Conservation (phyloP, 92 coral and sea anemone genomes). For the Muricea muricata region DNA sequence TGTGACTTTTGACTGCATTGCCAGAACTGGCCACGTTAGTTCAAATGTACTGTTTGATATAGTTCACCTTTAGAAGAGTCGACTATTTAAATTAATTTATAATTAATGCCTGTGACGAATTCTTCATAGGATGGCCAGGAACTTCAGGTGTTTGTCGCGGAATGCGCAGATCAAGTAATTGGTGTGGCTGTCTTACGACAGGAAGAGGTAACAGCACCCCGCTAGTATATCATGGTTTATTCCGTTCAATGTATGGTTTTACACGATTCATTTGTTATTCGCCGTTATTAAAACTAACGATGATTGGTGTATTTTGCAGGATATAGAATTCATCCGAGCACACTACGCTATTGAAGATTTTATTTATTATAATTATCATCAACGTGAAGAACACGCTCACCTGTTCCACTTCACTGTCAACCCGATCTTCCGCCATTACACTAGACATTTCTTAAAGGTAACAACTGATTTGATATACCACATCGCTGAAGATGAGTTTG, state of each 20-base stretch:
- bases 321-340: slow-evolving; percentile 90
- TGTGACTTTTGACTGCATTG: too few relatives aligned
- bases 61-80: too few relatives aligned
- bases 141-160: slow-evolving; percentile 88
- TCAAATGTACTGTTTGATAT: too few relatives aligned
- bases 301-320: too few relatives aligned
- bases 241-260: too few relatives aligned
- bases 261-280: neutral
- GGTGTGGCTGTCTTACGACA: slow-evolving; percentile 93
- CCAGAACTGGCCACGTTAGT: too few relatives aligned
- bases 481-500: too few relatives aligned
- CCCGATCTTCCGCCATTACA: slow-evolving; percentile 95
- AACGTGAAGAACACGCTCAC: slow-evolving; percentile 90
- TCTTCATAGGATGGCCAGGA: slow-evolving; percentile 85
- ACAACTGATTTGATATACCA: neutral
- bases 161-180: slow-evolving; percentile 82
- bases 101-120: too few relatives aligned
- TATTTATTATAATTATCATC: slow-evolving; percentile 91
- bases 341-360: slow-evolving; percentile 96
- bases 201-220: slow-evolving; percentile 79
- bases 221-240: too few relatives aligned
- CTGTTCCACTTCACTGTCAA: slow-evolving; percentile 87
- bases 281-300: too few relatives aligned
- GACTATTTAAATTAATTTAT: too few relatives aligned
- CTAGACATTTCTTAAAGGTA: slow-evolving; percentile 96